Evolutionary conservation across 2,888 invertebrate species (phyloP).

Genomic region (Chymomyza procnemis): DNA sequence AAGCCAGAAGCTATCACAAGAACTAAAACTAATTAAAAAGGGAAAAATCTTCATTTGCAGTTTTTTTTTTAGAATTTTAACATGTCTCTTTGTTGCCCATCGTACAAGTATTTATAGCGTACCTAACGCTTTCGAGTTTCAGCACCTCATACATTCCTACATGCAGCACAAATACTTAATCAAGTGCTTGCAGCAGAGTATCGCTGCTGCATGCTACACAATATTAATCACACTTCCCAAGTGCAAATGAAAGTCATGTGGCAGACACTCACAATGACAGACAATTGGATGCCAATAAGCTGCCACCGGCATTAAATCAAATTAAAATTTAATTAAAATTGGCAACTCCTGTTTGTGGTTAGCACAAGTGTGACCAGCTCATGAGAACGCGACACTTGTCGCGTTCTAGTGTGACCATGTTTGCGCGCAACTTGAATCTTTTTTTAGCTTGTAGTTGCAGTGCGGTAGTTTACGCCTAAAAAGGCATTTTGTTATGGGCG

Average conservation of each 20-base stretch:
- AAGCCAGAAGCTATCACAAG: too few relatives aligned
- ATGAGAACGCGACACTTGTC: neutral
- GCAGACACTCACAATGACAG: conserved; percentile 30
- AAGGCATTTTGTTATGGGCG: neutral
- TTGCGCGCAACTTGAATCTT: conserved; percentile 4
- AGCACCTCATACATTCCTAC: too few relatives aligned
- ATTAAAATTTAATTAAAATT: conserved; percentile 64
- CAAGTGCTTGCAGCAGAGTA: too few relatives aligned
- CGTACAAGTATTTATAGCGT: too few relatives aligned
- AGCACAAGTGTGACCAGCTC: conserved; percentile 6
- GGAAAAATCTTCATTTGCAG: too few relatives aligned
- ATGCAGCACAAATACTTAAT: too few relatives aligned
- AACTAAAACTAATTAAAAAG: too few relatives aligned
- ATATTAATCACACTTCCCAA: conserved; percentile 4
- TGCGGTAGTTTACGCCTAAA: neutral
- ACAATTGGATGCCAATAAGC: conserved; percentile 42
- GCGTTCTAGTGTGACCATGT: neutral
- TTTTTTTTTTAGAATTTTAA: too few relatives aligned
- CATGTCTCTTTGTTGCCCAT: too few relatives aligned
- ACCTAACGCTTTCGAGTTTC: too few relatives aligned
- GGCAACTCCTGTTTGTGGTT: conserved; percentile 32
- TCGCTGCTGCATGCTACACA: conserved; percentile 13
- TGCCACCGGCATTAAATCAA: conserved; percentile 57
- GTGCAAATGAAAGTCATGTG: conserved; percentile 56
- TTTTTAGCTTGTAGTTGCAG: conserved; percentile 34